phyloP scores from a whole-genome alignment of 2,888 invertebrate genomes.

The Abscondita cerata region DNA sequence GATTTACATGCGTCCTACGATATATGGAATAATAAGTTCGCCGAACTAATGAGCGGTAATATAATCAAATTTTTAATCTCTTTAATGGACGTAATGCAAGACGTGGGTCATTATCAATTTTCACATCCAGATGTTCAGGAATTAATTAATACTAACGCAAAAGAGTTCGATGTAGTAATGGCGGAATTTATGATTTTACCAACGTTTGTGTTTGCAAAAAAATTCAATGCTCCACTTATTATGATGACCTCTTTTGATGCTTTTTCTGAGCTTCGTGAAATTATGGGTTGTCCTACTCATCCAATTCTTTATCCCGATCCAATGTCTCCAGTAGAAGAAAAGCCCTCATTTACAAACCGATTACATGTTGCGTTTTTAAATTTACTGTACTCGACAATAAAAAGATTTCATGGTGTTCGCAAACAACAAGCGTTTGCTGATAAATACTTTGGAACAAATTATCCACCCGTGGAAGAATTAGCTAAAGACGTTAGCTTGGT shows the following conservation, averaged over 20 bases:
- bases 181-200: slow-evolving; percentile 51
- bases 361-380: too few species aligned
- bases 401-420: neutral
- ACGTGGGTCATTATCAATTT: slow-evolving; percentile 9
- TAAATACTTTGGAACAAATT: slow-evolving; percentile 47
- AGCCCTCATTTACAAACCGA: too few species aligned
- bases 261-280: too few species aligned
- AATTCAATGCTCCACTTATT: too few species aligned
- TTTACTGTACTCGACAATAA: too few species aligned
- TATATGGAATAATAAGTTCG: neutral
- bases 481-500: slow-evolving; percentile 49
- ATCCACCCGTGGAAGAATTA: slow-evolving; percentile 42
- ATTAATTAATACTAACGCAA: slow-evolving; percentile 46
- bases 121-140: slow-evolving; percentile 46
- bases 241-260: neutral
- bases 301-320: too few species aligned
- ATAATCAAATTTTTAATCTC: neutral
- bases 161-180: slow-evolving; percentile 51
- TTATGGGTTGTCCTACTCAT: too few species aligned
- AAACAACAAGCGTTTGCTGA: neutral
- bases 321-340: too few species aligned
- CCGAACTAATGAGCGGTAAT: neutral
- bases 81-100: too few species aligned
- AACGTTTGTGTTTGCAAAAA: too few species aligned
- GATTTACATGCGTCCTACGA: slow-evolving; percentile 52